Evolutionary conservation across 2,797 vertebrate species (phyloP), one percentile per base, ranked within the genome.

Genomic region (Taeniopygia guttata): DNA sequence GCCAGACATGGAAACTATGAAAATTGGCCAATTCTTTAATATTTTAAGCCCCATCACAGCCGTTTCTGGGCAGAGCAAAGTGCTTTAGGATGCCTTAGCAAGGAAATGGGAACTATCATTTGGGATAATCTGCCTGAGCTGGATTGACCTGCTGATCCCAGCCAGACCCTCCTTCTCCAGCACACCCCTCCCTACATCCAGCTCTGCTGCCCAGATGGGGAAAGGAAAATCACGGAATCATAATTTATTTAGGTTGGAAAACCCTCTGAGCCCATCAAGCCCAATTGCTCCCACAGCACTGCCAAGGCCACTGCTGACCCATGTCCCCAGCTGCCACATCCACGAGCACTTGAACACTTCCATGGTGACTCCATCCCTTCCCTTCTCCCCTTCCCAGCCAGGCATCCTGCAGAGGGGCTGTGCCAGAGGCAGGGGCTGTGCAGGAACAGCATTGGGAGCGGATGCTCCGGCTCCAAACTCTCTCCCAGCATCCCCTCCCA

Each of bases 21-120:
- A 96, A 96, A 96, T 93, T 96, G 95, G 21, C 84, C 95, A 88
- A 90, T 94, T 95, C 95, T 92, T 89, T 79, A 94, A 95, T 93
- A 72, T 94, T 93, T 96, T 93, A 95, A 96, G 82, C 77, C 91
- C 87, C 88, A 80, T 94, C 91, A 87, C 62, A 32, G 29, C 77
- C 77, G 95, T 93, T 45, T n/a, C 76, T 21, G 56, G 63, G 20
- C 56, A 79, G 77, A 96, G 96, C 46, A 91, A 86, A 94, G 93
- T 3, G 2, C 64, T 94, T 91, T 45, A 48, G 19, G 49, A 84
- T 0, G 66, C 70, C 87, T 90, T 32, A 75, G 84, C 55, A 16
- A 88, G 85, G 77, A 89, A 87, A 79, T 77, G 89, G 87, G 84
- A 95, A 72, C 84, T 67, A 86, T 93, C 84, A 73, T 88, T 85